These are phyloP conservation scores for Andrena hattorfiana DNA, from an alignment of 2,888 invertebrate species.

Conservation along the genomic window DNA sequence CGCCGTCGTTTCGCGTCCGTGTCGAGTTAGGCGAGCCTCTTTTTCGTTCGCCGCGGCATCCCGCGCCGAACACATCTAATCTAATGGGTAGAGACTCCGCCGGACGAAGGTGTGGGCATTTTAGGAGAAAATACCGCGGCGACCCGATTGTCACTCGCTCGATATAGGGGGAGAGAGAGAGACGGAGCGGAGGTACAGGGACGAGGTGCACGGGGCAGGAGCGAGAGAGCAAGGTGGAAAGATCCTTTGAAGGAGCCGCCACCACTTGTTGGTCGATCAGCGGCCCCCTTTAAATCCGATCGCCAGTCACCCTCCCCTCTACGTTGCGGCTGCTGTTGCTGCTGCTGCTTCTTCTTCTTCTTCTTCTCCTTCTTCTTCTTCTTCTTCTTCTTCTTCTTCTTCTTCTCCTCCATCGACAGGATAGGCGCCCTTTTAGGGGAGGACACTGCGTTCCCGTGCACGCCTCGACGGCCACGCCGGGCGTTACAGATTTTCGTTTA, in stretches of 20 bases:
- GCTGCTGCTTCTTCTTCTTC: neutral
- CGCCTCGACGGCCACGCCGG: conserved; percentile 76
- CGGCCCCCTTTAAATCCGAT: conserved; percentile 83
- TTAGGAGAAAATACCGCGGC: conserved; percentile 75
- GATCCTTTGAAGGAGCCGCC: conserved; percentile 81
- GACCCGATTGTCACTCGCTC: conserved; percentile 64
- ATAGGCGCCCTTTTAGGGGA: conserved; percentile 75
- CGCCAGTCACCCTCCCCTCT: conserved; percentile 68
- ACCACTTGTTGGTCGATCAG: conserved; percentile 82
- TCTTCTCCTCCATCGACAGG: conserved; percentile 72
- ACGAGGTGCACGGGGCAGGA: conserved; percentile 42
- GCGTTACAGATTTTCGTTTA: conserved; percentile 81
- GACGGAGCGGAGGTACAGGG: conserved; percentile 11
- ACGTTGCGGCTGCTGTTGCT: conserved; percentile 11
- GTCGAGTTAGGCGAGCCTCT: conserved; percentile 59
- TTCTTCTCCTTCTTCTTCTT: too few species aligned
- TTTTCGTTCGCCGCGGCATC: conserved; percentile 72
- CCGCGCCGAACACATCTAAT: conserved; percentile 74
- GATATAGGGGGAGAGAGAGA: conserved; percentile 16
- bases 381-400: conserved; percentile 40
- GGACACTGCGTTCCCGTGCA: conserved; percentile 70
- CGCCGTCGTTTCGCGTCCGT: conserved; percentile 49
- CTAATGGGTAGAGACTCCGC: conserved; percentile 79
- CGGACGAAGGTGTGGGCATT: conserved; percentile 74
- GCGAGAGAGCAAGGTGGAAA: conserved; percentile 65